phyloP scores from a whole-genome alignment of 2,113 vertebrate genomes.

The Bos indicus region DNA sequence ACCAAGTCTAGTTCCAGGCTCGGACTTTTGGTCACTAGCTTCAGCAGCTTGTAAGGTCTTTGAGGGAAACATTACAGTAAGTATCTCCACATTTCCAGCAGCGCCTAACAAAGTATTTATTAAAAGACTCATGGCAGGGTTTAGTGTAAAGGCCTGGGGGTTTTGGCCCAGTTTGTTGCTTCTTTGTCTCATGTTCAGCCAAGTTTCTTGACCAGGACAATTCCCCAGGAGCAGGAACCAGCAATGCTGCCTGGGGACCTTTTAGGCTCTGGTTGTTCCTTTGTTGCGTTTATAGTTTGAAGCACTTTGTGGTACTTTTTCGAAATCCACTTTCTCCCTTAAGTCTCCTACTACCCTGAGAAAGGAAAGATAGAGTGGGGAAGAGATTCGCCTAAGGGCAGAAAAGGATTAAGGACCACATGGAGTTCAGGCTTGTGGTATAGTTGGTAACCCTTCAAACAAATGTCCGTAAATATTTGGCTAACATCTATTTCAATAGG shows the following conservation, averaged over 20 bases:
- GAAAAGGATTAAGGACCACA: neutral
- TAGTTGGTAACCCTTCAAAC: neutral
- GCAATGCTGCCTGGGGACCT: neutral
- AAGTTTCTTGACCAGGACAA: neutral
- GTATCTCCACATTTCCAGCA: neutral
- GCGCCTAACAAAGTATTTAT: neutral
- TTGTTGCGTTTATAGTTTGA: neutral
- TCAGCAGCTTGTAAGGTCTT: neutral
- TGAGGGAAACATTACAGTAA: neutral
- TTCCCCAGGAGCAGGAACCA: neutral
- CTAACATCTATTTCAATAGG: neutral
- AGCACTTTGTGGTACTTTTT: neutral
- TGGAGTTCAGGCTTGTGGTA: neutral
- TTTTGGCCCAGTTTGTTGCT: neutral
- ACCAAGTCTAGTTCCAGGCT: neutral
- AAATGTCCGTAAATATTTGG: neutral
- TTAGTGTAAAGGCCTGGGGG: neutral
- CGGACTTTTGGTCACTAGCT: neutral
- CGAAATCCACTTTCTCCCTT: neutral
- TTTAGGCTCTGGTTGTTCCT: neutral
- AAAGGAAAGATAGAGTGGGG: neutral
- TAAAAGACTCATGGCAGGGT: neutral
- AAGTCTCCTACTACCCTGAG: neutral
- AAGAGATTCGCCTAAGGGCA: neutral
- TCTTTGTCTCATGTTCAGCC: neutral